phyloP scores from a whole-genome alignment of 2,888 invertebrate genomes.

The Drepanosiphum platanoidis region DNA sequence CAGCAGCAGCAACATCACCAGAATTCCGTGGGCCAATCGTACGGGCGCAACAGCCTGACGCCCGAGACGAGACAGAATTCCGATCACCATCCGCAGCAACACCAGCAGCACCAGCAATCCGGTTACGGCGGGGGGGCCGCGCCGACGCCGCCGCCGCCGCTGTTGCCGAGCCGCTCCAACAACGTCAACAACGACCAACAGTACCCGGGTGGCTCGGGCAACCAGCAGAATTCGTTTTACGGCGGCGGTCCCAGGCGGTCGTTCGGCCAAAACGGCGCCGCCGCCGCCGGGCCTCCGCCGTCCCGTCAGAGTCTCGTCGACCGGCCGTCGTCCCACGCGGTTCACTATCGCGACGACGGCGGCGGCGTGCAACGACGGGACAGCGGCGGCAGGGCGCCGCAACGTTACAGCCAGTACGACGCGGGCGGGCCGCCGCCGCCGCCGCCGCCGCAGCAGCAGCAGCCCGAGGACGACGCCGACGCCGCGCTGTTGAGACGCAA shows the following conservation, averaged over 20 bases:
- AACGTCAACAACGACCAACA: neutral
- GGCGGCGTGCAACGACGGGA: neutral
- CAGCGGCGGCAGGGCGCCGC: too few relatives aligned
- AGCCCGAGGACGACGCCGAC: slow-evolving; percentile 3
- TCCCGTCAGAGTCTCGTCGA: neutral
- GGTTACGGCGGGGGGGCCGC: neutral
- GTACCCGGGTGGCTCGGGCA: slow-evolving; percentile 63
- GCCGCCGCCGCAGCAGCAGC: slow-evolving; percentile 63
- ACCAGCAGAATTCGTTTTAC: slow-evolving; percentile 69
- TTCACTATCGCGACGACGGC: neutral
- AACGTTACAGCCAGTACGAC: too few relatives aligned
- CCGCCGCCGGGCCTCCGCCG: neutral
- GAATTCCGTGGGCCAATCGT: neutral
- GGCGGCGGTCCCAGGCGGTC: slow-evolving; percentile 16
- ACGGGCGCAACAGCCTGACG: slow-evolving; percentile 64
- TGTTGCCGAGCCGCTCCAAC: neutral
- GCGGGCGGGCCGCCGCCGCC: neutral
- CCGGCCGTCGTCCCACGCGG: slow-evolving; percentile 2
- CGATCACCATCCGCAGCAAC: slow-evolving; percentile 69
- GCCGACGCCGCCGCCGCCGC: neutral
- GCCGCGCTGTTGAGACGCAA: slow-evolving; percentile 68
- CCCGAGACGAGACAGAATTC: slow-evolving; percentile 24
- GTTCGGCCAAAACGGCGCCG: slow-evolving; percentile 14
- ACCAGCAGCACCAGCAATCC: slow-evolving; percentile 68
- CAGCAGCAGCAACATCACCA: neutral